Evolutionary conservation across 2,888 invertebrate genomes (phyloP), one percentile per base, ranked within the genome.

Genomic region (Agrotis segetum): DNA sequence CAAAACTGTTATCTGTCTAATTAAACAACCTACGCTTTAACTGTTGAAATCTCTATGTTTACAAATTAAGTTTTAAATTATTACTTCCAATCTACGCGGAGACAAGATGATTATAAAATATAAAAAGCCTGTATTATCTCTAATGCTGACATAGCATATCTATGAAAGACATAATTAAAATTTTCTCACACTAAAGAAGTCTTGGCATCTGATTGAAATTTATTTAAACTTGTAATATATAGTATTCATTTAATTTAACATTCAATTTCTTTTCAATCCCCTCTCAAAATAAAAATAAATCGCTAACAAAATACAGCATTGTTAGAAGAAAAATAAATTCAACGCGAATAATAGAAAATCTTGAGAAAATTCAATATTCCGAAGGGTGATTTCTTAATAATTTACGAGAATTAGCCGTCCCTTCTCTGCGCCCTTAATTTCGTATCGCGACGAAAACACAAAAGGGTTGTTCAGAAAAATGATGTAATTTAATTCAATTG

Each of bases 391-490:
- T 87, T 79, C 77, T 81, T 81, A 76, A 85, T 83, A 86, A 86
- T 87, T 84, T 80, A 80, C 77, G 79, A 77, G 77, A 77, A 81
- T 81, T 81, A 83, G 77, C 71, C 72, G 74, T 70, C 78, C 77
- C 81, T 75, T 78, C 71, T 71, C 74, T 62, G 29, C 82, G 79
- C 79, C 86, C 85, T 83, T 86, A 87, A 86, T 88, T 86, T 82
- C 64, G 67, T 82, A 84, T 85, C 84, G 85, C 81, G 86, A 86
- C 85, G 85, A 83, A 85, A 88, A 88, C 84, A 86, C 85, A 84
- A 87, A 90, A 88, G 89, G 87, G 85, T 85, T 83, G 67, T 74
- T 79, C 63, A 72, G 29, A 78, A 79, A 84, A 78, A 77, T 85
- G 44, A 74, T 71, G 67, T 76, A 82, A 86, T 85, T 76, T 71